A percentile compares a stretch with the other conserved stretches of the same genome.
Evolutionary conservation across 2,113 vertebrate species (phyloP).

Genomic region (Corvus hawaiiensis): DNA sequence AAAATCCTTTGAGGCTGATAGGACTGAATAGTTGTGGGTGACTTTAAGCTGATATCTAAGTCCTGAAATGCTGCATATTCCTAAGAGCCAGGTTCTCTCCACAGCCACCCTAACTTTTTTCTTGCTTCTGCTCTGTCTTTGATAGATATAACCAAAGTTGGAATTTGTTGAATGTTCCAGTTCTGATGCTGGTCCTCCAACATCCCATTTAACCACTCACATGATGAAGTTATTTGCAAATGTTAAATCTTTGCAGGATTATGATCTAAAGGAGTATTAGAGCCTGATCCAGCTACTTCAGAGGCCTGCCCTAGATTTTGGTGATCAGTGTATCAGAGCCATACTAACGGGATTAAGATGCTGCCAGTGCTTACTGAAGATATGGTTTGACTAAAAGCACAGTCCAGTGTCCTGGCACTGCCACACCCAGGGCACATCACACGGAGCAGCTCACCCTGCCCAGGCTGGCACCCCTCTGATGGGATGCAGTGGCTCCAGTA

Average conservation of each 20-base stretch:
- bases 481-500: slow-evolving; percentile 20
- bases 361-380: not conserved
- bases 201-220: slow-evolving; percentile 24
- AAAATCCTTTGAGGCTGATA: slow-evolving; percentile 4
- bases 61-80: not conserved
- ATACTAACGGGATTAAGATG: slow-evolving; percentile 5
- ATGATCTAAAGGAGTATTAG: slow-evolving; percentile 41
- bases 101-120: not conserved
- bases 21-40: not conserved
- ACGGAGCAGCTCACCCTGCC: not conserved
- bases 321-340: not conserved
- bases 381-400: not conserved
- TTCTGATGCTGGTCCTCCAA: not conserved
- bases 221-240: slow-evolving; percentile 48
- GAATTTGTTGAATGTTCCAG: not conserved
- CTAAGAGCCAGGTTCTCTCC: not conserved
- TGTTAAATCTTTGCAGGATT: slow-evolving; percentile 33
- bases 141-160: not conserved
- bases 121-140: not conserved
- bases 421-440: not conserved
- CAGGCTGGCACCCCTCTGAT: not conserved
- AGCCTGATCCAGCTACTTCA: slow-evolving; percentile 33
- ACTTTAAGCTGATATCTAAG: not conserved
- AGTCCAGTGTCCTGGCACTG: not conserved
- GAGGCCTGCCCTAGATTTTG: slow-evolving; percentile 46